Conservation (phyloP, 2,888 invertebrate species). For the Tetramorium bicarinatum region DNA sequence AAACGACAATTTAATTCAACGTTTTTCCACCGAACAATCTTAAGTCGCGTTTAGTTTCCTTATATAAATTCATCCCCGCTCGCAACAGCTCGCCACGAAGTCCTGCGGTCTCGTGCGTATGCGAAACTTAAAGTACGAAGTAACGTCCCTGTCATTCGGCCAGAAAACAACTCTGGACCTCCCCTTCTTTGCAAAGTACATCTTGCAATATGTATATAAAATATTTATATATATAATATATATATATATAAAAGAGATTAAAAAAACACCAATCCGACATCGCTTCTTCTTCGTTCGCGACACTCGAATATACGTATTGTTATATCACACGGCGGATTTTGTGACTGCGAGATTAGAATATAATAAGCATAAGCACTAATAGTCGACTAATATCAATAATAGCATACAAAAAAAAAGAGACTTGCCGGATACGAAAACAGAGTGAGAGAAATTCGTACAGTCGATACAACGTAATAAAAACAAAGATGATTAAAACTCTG, state of each 20-base stretch:
- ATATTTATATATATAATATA: slow-evolving; percentile 58
- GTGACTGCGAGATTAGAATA: slow-evolving; percentile 82
- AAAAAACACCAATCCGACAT: slow-evolving; percentile 69
- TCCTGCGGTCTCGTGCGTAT: slow-evolving; percentile 64
- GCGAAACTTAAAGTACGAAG: slow-evolving; percentile 68
- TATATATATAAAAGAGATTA: slow-evolving; percentile 63
- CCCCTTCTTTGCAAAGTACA: slow-evolving; percentile 52
- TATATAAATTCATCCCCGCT: slow-evolving; percentile 33
- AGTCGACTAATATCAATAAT: slow-evolving; percentile 69
- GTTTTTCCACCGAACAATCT: not conserved
- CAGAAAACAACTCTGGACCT: slow-evolving; percentile 65
- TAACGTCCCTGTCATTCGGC: slow-evolving; percentile 69
- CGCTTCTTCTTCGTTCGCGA: slow-evolving; percentile 52
- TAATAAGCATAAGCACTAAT: slow-evolving; percentile 75
- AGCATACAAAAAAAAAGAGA: slow-evolving; percentile 65
- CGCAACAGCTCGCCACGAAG: slow-evolving; percentile 69
- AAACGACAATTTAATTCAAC: not conserved
- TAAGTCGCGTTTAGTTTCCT: not conserved
- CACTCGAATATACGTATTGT: slow-evolving; percentile 61
- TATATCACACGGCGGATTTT: slow-evolving; percentile 83
- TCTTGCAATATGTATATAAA: slow-evolving; percentile 64
- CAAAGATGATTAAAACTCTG: slow-evolving; percentile 55
- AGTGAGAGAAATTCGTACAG: slow-evolving; percentile 58
- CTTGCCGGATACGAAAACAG: slow-evolving; percentile 54
- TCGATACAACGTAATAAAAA: slow-evolving; percentile 54